A percentile compares a stretch with the other conserved stretches of the same genome.
These are phyloP conservation scores for Ennomos erosarius DNA, from an alignment of 2,888 invertebrate species.

Conservation along the genomic window DNA sequence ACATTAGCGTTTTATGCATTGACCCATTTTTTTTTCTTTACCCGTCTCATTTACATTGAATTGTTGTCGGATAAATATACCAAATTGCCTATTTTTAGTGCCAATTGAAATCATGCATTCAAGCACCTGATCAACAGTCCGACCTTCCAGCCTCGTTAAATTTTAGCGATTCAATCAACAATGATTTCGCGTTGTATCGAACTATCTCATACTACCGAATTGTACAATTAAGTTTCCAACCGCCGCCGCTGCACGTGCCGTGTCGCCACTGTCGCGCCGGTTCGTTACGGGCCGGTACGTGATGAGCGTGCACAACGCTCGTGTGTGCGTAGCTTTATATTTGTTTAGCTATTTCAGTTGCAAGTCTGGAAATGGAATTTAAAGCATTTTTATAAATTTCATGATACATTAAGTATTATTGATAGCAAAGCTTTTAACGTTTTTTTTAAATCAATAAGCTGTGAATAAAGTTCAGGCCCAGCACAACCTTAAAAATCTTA, in stretches of 20 bases:
- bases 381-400: background rate
- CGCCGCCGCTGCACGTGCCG: conserved; percentile 45
- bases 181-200: conserved; percentile 29
- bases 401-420: no score
- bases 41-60: background rate
- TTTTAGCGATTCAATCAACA: conserved; percentile 31
- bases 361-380: background rate
- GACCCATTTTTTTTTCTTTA: conserved; percentile 6
- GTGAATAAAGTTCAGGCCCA: no score
- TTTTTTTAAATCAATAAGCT: no score
- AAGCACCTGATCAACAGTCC: conserved; percentile 20
- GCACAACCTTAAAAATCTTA: no score
- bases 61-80: conserved; percentile 15
- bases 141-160: conserved; percentile 33
- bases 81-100: conserved; percentile 24
- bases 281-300: conserved; percentile 61
- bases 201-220: conserved; percentile 15
- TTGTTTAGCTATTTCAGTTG: conserved; percentile 21
- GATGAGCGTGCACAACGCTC: conserved; percentile 48
- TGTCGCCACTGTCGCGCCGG: conserved; percentile 55
- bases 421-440: no score
- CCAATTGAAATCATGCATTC: conserved; percentile 27
- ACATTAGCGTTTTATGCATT: background rate
- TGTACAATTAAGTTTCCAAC: conserved; percentile 31
- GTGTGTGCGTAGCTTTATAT: conserved; percentile 39